A percentile compares a stretch with the other conserved stretches of the same genome.
phyloP scores from a whole-genome alignment of 92 coral and sea anemone species.

The Porites divaricata region DNA sequence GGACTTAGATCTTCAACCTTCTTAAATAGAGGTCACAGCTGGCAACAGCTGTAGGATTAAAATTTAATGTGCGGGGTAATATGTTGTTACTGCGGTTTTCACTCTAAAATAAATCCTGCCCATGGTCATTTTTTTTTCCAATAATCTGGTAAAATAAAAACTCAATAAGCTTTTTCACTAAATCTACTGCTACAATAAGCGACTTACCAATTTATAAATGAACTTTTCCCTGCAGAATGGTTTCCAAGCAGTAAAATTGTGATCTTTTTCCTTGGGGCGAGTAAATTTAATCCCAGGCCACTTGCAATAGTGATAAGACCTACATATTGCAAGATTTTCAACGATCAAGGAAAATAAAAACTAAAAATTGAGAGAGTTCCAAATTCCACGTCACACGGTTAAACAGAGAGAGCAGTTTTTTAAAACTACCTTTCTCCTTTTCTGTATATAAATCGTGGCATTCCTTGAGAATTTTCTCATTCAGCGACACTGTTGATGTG shows the following conservation, averaged over 20 bases:
- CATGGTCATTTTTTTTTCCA: too few species aligned
- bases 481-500: conserved; percentile 79
- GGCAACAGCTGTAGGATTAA: too few species aligned
- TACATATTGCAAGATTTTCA: conserved; percentile 1
- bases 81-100: too few species aligned
- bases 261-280: conserved; percentile 98
- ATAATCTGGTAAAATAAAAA: too few species aligned
- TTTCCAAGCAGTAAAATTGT: conserved; percentile 88
- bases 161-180: too few species aligned
- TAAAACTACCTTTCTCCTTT: conserved; percentile 84
- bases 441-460: conserved; percentile 96
- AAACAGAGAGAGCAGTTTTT: conserved; percentile 30
- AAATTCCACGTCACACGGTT: conserved; percentile 20
- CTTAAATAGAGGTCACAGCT: too few species aligned
- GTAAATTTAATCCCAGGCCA: conserved; percentile 81
- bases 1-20: too few species aligned
- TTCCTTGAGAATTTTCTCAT: conserved; percentile 93
- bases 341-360: neutral
- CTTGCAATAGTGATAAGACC: conserved; percentile 93
- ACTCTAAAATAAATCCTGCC: too few species aligned
- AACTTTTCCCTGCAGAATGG: conserved; percentile 99
- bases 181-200: too few species aligned
- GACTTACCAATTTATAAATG: conserved; percentile 93
- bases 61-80: too few species aligned
- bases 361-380: neutral